Conservation (phyloP, 2,797 vertebrate genomes). For the Cygnus olor region DNA sequence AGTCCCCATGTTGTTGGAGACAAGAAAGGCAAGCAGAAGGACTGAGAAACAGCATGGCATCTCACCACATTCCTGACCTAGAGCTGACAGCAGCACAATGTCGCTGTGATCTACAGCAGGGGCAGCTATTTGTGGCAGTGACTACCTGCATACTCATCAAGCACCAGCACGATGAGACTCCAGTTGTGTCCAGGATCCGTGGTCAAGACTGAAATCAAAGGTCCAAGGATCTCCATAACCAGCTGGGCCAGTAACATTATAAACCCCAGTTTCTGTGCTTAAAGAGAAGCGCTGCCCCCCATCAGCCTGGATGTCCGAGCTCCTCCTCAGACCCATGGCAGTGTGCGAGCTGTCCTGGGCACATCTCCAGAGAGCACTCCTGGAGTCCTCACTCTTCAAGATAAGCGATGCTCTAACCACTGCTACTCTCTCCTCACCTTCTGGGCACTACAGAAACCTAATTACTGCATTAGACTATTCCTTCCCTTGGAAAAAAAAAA, state of each 20-base stretch:
- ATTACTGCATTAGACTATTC: neutral
- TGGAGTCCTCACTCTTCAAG: neutral
- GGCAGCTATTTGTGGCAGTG: neutral
- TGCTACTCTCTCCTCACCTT: neutral
- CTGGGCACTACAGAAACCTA: neutral
- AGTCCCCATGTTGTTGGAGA: neutral
- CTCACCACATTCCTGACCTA: neutral
- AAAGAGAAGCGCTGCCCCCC: neutral
- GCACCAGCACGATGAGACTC: neutral
- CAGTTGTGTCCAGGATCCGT: fast-evolving
- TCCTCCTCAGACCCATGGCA: fast-evolving
- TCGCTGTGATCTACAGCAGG: neutral
- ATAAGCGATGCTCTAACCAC: neutral
- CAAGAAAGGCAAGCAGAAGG: neutral
- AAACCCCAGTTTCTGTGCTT: neutral
- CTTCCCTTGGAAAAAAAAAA: neutral
- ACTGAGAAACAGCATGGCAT: neutral
- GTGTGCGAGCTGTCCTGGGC: neutral
- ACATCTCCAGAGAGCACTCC: neutral
- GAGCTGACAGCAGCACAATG: neutral
- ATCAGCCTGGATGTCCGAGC: neutral
- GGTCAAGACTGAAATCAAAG: neutral
- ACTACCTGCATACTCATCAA: neutral
- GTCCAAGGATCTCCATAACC: neutral
- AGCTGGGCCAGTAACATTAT: neutral